A percentile compares a stretch with the other conserved stretches of the same genome.
These are phyloP conservation scores for Dolichotis patagonum DNA, from an alignment of 2,113 vertebrate genomes.

Conservation along the genomic window DNA sequence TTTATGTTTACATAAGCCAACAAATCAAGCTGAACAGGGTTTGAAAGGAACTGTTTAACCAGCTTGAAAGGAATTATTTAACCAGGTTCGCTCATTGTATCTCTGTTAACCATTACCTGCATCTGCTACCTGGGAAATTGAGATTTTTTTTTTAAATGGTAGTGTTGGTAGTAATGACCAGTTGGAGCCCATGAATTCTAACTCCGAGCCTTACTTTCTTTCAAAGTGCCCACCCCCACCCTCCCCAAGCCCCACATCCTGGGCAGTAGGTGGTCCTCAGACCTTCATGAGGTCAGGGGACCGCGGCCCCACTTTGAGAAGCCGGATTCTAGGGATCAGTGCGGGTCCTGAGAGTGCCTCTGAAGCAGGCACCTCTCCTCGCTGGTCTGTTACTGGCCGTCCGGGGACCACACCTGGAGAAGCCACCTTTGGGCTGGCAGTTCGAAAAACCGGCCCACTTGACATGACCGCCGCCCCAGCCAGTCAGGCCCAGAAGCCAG, in stretches of 20 bases:
- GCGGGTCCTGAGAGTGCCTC: not conserved
- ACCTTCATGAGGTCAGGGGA: not conserved
- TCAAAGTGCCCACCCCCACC: too few relatives aligned
- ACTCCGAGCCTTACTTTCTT: not conserved
- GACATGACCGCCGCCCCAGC: not conserved
- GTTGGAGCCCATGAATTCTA: not conserved
- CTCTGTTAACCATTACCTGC: not conserved
- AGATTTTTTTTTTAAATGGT: not conserved
- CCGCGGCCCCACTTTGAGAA: not conserved
- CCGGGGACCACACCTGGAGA: not conserved
- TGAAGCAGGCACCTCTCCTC: not conserved
- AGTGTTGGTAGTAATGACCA: not conserved
- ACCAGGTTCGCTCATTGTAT: too few relatives aligned
- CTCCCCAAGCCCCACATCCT: not conserved
- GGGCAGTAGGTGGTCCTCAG: not conserved
- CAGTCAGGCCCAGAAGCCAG: not conserved
- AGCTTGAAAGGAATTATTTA: too few relatives aligned
- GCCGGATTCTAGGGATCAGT: not conserved
- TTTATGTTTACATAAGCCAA: not conserved
- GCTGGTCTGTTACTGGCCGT: not conserved
- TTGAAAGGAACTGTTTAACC: too few relatives aligned
- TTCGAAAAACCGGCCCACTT: not conserved
- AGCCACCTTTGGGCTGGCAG: not conserved
- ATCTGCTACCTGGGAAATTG: not conserved
- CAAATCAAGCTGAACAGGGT: too few relatives aligned